These are phyloP conservation scores for Geotria australis DNA, from an alignment of 2,797 vertebrate species.

Conservation along the genomic window DNA sequence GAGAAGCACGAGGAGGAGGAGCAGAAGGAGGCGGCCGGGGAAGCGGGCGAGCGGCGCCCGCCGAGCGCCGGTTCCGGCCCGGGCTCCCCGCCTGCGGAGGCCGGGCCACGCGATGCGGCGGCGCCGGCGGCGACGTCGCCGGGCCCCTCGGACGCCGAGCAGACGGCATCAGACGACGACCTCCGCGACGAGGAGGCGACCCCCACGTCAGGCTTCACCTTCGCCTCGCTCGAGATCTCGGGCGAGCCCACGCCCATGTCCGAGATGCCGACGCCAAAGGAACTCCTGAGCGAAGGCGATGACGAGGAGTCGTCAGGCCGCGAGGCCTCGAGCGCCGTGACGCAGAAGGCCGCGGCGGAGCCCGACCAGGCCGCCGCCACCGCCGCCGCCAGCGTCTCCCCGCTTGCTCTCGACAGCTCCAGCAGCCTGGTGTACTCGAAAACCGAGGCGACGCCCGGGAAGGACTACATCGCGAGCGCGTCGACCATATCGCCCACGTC, in stretches of 20 bases:
- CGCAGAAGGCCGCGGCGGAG: too few relatives aligned
- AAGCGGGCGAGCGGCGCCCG: too few relatives aligned
- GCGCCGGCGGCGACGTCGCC: constrained; percentile 7
- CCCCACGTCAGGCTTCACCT: not conserved
- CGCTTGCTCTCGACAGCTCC: constrained; percentile 25
- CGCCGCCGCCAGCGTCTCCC: too few relatives aligned
- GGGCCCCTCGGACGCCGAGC: constrained; percentile 81
- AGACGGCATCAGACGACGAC: constrained; percentile 43
- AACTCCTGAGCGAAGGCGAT: not conserved
- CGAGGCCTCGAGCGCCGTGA: too few relatives aligned
- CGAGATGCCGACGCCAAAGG: not conserved
- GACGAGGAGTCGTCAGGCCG: too few relatives aligned
- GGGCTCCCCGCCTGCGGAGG: too few relatives aligned
- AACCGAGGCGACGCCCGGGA: constrained; percentile 50
- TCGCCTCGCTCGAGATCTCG: not conserved
- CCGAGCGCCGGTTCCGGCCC: too few relatives aligned
- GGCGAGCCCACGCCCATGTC: not conserved
- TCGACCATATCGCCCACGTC: constrained; percentile 95
- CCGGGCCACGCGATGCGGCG: too few relatives aligned
- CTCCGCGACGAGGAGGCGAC: constrained; percentile 15
- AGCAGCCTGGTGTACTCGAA: constrained; percentile 48
- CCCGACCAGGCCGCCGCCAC: too few relatives aligned
- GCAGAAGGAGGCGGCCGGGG: too few relatives aligned
- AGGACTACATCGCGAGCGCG: constrained; percentile 74
- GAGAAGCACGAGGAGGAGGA: too few relatives aligned